A percentile compares a stretch with the other conserved stretches of the same genome.
phyloP scores from a whole-genome alignment of 2,888 invertebrate genomes.

The Notodonta dromedarius region DNA sequence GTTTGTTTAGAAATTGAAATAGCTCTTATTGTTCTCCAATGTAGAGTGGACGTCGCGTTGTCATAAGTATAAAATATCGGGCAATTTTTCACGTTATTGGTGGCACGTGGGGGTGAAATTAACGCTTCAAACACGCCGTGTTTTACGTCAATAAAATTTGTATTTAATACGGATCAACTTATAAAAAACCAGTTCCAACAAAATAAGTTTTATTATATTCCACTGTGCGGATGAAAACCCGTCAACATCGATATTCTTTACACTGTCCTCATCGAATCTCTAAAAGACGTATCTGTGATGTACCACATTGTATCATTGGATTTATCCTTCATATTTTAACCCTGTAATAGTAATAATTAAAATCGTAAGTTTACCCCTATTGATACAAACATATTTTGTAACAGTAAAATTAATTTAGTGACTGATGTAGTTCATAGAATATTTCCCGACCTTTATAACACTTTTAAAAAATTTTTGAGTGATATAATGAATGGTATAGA shows the following conservation, averaged over 20 bases:
- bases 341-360: conserved; percentile 1
- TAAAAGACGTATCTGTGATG: conserved; percentile 47
- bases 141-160: too few species aligned
- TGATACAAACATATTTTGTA: conserved; percentile 31
- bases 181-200: too few species aligned
- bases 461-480: not conserved
- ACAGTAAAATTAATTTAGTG: conserved; percentile 30
- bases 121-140: too few species aligned
- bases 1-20: too few species aligned
- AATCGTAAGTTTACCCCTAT: conserved; percentile 9
- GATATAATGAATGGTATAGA: not conserved
- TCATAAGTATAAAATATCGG: too few species aligned
- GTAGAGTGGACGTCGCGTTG: too few species aligned
- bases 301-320: conserved; percentile 35
- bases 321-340: conserved; percentile 35
- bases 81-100: too few species aligned
- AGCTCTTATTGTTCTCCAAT: too few species aligned
- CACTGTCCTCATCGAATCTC: conserved; percentile 36
- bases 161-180: too few species aligned
- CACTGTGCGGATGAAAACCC: too few species aligned
- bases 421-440: conserved; percentile 26
- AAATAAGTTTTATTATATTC: too few species aligned
- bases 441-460: conserved; percentile 9
- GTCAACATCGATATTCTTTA: not conserved
- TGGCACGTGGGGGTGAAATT: too few species aligned